A percentile compares a stretch with the other conserved stretches of the same genome.
These are phyloP conservation scores for Todus mexicanus DNA, from an alignment of 2,797 vertebrate genomes.

Conservation along the genomic window DNA sequence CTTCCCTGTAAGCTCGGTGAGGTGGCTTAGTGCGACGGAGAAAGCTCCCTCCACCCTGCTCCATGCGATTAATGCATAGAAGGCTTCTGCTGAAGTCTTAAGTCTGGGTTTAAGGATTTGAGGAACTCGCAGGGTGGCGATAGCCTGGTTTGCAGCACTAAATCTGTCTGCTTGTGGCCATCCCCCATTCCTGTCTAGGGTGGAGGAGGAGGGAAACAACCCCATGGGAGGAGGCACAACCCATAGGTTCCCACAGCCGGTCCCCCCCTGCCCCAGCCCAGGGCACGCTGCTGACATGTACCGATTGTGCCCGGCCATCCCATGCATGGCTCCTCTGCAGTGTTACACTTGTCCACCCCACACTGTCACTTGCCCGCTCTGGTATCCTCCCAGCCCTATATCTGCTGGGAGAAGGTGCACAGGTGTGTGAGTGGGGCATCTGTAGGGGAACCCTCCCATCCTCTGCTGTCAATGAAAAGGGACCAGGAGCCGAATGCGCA, in stretches of 20 bases:
- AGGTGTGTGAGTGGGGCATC: too few species aligned
- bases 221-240: background rate
- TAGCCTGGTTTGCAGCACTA: background rate
- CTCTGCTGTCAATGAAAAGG: background rate
- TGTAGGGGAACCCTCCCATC: background rate
- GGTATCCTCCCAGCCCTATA: rapidly evolving
- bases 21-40: background rate
- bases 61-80: rapidly evolving
- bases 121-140: background rate
- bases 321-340: rapidly evolving
- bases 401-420: background rate
- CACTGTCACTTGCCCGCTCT: background rate
- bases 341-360: background rate
- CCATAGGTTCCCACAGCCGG: rapidly evolving
- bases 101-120: background rate
- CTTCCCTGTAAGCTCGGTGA: background rate
- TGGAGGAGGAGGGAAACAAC: background rate
- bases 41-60: background rate
- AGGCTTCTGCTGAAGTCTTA: background rate
- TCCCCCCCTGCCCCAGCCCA: background rate
- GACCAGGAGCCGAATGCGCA: background rate
- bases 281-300: background rate
- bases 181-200: background rate
- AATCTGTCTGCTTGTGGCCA: background rate
- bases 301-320: background rate